Evolutionary conservation across 2,888 invertebrate genomes (phyloP).

Genomic region (Sceliomorpha sp.): DNA sequence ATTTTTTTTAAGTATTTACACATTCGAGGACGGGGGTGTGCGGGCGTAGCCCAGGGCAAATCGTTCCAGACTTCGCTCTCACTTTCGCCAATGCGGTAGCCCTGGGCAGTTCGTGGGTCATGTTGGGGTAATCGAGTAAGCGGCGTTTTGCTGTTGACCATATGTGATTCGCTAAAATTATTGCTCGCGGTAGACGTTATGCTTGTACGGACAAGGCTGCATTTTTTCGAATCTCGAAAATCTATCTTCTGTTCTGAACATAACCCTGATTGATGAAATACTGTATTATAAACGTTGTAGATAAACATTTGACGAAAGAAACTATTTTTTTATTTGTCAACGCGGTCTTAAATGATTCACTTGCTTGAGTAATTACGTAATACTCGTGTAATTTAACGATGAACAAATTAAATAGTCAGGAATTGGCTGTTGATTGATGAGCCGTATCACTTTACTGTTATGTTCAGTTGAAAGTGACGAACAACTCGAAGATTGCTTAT

Average conservation of each 20-base stretch:
- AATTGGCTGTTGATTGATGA: too few species aligned
- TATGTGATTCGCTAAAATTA: constrained; percentile 53
- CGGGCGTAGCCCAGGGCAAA: constrained; percentile 30
- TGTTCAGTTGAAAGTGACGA: constrained; percentile 17
- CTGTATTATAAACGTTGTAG: too few species aligned
- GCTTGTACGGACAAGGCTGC: constrained; percentile 43
- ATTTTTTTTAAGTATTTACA: too few species aligned
- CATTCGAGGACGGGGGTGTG: constrained; percentile 50
- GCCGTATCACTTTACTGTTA: constrained; percentile 15
- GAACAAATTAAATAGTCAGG: background rate
- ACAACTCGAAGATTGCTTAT: constrained; percentile 28
- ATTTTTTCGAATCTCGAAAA: constrained; percentile 41
- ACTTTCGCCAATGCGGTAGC: constrained; percentile 59
- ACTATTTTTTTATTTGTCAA: background rate
- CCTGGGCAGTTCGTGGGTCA: constrained; percentile 49
- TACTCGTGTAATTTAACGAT: too few species aligned
- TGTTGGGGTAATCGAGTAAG: constrained; percentile 51
- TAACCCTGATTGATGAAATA: constrained; percentile 44
- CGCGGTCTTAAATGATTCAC: too few species aligned
- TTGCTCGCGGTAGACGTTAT: constrained; percentile 42
- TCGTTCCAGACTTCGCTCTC: constrained; percentile 35
- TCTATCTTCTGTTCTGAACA: constrained; percentile 35
- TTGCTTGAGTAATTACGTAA: too few species aligned
- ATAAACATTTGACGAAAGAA: too few species aligned
- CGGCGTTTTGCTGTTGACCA: constrained; percentile 55